phyloP scores from a whole-genome alignment of 2,113 vertebrate genomes.

The Urocynchramus pylzowi region DNA sequence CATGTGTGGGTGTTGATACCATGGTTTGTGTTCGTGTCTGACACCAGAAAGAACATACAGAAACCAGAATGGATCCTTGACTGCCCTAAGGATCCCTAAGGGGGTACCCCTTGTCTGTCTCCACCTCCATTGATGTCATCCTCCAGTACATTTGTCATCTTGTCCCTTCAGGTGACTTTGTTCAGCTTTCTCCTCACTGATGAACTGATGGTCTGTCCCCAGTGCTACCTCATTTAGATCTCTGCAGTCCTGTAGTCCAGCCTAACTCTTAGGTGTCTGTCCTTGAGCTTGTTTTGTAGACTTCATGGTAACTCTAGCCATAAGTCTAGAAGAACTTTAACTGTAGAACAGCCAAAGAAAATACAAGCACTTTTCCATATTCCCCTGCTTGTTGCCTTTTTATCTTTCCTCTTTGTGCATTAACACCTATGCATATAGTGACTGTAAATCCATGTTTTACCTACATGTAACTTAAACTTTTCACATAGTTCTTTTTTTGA shows the following conservation, averaged over 20 bases:
- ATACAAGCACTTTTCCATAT: not conserved
- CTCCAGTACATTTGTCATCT: not conserved
- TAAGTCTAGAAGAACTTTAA: not conserved
- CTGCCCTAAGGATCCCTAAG: not conserved
- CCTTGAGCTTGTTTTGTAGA: not conserved
- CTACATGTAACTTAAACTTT: not conserved
- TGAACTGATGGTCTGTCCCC: not conserved
- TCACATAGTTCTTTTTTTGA: not conserved
- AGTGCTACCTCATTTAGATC: not conserved
- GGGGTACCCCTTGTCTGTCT: not conserved
- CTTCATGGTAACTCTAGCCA: not conserved
- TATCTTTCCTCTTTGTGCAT: not conserved
- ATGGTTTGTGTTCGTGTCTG: fast-evolving
- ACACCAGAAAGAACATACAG: not conserved
- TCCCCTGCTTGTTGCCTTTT: not conserved
- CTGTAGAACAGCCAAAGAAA: not conserved
- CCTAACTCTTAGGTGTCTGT: not conserved
- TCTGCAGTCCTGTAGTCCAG: not conserved
- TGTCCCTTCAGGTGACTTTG: not conserved
- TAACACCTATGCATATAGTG: not conserved
- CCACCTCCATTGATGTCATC: not conserved
- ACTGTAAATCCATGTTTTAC: not conserved
- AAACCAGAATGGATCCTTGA: not conserved
- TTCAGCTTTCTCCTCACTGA: not conserved
- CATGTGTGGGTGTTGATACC: fast-evolving